phyloP scores from a whole-genome alignment of 2,797 vertebrate genomes.

The Poeciliopsis gracilis region DNA sequence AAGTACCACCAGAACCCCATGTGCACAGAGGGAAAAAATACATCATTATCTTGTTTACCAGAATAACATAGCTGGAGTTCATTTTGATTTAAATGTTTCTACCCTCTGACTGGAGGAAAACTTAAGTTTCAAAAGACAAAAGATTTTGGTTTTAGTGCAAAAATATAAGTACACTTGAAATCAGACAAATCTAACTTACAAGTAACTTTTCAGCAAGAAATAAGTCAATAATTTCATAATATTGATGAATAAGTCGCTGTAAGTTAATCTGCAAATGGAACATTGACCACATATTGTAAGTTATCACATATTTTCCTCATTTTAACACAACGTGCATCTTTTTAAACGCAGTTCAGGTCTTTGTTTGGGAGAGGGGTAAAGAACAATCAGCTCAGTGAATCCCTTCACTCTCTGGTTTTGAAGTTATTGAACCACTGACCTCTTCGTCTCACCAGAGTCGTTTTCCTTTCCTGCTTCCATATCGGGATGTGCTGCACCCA shows the following conservation, averaged over 20 bases:
- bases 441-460: slow-evolving; percentile 45
- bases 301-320: slow-evolving; percentile 3
- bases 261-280: too few species aligned
- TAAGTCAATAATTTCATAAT: background rate
- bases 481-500: slow-evolving; percentile 45
- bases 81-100: background rate
- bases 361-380: slow-evolving; percentile 48
- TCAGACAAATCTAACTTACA: too few species aligned
- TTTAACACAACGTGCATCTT: slow-evolving; percentile 23
- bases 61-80: background rate
- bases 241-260: too few species aligned
- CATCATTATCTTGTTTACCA: background rate
- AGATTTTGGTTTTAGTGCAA: background rate
- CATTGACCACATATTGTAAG: too few species aligned
- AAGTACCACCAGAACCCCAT: background rate
- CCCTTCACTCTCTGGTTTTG: slow-evolving; percentile 39
- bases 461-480: slow-evolving; percentile 38
- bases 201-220: too few species aligned
- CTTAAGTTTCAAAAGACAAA: background rate
- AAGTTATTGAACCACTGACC: slow-evolving; percentile 49
- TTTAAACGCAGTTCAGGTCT: slow-evolving; percentile 55
- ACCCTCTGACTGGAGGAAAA: background rate
- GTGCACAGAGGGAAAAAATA: background rate
- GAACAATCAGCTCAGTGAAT: slow-evolving; percentile 57
- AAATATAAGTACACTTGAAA: too few species aligned